A percentile compares a stretch with the other conserved stretches of the same genome.
These are phyloP conservation scores for Pristis pectinata DNA, from an alignment of 2,797 vertebrate genomes.

Conservation along the genomic window DNA sequence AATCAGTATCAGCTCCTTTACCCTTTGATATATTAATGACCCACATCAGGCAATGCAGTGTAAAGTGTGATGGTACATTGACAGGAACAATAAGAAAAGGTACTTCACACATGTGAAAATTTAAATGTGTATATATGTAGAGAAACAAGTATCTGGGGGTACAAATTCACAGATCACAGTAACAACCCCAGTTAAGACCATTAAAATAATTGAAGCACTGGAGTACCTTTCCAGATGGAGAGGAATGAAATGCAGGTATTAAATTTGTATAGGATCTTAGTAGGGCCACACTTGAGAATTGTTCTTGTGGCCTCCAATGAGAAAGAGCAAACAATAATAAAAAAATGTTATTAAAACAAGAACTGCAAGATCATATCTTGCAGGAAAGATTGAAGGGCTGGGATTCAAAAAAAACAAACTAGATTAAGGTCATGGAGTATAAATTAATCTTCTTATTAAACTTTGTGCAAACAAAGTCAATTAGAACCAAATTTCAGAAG, in stretches of 20 bases:
- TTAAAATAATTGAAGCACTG: neutral
- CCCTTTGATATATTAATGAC: neutral
- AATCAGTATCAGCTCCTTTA: neutral
- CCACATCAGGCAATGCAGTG: neutral
- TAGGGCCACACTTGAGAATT: neutral
- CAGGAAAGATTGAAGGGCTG: neutral
- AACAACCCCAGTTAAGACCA: neutral
- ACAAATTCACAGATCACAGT: neutral
- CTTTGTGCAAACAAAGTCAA: too few species aligned
- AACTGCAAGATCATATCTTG: neutral
- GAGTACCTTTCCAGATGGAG: neutral
- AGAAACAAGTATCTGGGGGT: neutral
- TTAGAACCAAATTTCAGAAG: too few species aligned
- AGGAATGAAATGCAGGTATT: neutral
- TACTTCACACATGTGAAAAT: neutral
- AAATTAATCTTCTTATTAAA: too few species aligned
- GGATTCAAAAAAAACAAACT: neutral
- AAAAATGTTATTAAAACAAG: neutral
- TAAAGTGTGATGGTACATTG: neutral
- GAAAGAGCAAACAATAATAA: neutral
- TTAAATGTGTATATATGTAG: neutral
- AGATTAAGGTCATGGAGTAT: too few species aligned
- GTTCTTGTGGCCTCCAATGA: neutral
- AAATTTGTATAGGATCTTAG: neutral
- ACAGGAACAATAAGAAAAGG: neutral